Conservation (phyloP, 64 coral and sea anemone genomes). For the Orbicella faveolata region DNA sequence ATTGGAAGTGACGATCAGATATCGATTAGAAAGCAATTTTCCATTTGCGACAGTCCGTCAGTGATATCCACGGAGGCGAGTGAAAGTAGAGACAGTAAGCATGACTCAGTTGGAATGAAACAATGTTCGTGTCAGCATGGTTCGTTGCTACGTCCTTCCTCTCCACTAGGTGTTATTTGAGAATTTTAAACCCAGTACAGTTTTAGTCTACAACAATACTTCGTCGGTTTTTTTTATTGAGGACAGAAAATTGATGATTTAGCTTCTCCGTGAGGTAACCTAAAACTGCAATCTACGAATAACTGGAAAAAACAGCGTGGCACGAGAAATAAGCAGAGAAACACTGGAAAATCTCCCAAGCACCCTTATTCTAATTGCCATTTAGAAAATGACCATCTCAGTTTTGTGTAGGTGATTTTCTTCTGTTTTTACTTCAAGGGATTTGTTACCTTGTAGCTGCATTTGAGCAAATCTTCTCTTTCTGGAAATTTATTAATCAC, state of each 20-base stretch:
- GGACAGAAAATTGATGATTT: neutral
- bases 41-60: conserved; percentile 73
- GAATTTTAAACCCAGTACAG: neutral
- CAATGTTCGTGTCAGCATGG: conserved; percentile 23
- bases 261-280: too few species aligned
- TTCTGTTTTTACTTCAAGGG: too few species aligned
- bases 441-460: too few species aligned
- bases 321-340: too few species aligned
- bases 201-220: neutral
- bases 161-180: neutral
- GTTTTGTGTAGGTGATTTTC: too few species aligned
- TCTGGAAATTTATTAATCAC: too few species aligned
- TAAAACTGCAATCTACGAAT: too few species aligned
- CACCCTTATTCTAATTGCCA: too few species aligned
- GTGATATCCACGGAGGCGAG: conserved; percentile 57
- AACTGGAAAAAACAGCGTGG: too few species aligned
- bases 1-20: conserved; percentile 70
- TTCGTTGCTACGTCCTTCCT: neutral
- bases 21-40: conserved; percentile 66
- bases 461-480: too few species aligned
- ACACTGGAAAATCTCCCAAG: too few species aligned
- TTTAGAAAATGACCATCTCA: too few species aligned
- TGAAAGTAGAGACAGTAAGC: conserved; percentile 57
- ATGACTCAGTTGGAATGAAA: conserved; percentile 19
- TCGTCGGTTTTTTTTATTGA: neutral